A percentile compares a stretch with the other conserved stretches of the same genome.
These are phyloP conservation scores for Apodemia mormo DNA, from an alignment of 2,888 invertebrate genomes.

Conservation along the genomic window DNA sequence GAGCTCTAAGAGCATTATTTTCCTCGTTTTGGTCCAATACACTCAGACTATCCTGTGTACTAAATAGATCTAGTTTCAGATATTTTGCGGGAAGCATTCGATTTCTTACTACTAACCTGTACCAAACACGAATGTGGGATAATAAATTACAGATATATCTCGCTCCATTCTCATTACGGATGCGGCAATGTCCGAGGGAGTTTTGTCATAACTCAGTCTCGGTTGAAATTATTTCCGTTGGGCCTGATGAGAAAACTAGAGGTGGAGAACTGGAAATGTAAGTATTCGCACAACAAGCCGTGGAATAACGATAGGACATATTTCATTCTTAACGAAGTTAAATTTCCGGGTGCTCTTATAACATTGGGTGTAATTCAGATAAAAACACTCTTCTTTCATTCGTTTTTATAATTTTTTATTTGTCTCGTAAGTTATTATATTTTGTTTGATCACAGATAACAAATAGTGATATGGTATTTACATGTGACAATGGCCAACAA, in stretches of 20 bases:
- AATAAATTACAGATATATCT: conserved; percentile 71
- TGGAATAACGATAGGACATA: conserved; percentile 78
- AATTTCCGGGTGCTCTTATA: conserved; percentile 77
- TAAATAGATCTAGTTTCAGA: conserved; percentile 11
- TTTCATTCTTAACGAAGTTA: conserved; percentile 82
- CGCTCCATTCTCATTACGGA: conserved; percentile 73
- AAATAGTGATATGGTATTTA: too few species aligned
- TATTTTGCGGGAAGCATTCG: conserved; percentile 37
- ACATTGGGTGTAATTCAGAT: conserved; percentile 77
- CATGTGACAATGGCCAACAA: too few species aligned
- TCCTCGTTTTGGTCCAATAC: conserved; percentile 3
- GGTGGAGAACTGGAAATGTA: conserved; percentile 76
- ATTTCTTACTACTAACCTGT: conserved; percentile 50
- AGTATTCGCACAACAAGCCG: conserved; percentile 79
- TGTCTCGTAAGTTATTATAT: background rate
- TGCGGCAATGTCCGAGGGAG: conserved; percentile 80
- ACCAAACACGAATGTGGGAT: conserved; percentile 63
- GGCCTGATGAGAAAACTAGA: conserved; percentile 81
- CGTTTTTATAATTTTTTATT: conserved; percentile 53
- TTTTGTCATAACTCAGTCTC: conserved; percentile 82
- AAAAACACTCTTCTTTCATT: conserved; percentile 65
- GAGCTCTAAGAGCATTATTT: conserved; percentile 27
- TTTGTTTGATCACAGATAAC: too few species aligned
- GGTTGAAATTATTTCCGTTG: conserved; percentile 81
- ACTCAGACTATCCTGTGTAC: background rate